These are phyloP conservation scores for Archivesica marissinica DNA, from an alignment of 1,140 invertebrate genomes.

Conservation along the genomic window DNA sequence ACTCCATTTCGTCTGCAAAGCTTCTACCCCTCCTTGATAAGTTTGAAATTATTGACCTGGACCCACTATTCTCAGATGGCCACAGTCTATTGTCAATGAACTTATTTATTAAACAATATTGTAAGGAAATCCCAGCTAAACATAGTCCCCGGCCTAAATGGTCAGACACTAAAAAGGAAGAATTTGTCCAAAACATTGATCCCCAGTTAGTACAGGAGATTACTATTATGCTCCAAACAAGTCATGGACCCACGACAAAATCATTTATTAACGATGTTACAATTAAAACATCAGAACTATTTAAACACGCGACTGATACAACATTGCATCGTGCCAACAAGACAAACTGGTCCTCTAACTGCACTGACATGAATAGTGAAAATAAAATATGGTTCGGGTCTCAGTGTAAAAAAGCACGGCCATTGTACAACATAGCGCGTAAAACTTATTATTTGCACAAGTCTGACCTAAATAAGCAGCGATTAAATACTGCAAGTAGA, in stretches of 20 bases:
- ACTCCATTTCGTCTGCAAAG: neutral
- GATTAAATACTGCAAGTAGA: neutral
- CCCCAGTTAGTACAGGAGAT: neutral
- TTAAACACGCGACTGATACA: neutral
- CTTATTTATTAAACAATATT: neutral
- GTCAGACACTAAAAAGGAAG: neutral
- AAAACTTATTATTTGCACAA: constrained; percentile 1
- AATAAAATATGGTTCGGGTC: neutral
- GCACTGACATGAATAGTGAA: no score
- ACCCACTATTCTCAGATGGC: constrained; percentile 12
- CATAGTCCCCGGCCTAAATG: neutral
- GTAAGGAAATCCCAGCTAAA: no score
- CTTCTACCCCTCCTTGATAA: neutral
- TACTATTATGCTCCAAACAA: neutral
- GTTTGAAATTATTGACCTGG: constrained; percentile 3
- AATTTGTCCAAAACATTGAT: neutral
- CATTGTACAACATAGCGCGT: neutral
- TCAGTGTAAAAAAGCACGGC: neutral
- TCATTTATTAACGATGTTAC: neutral
- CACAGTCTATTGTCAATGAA: neutral
- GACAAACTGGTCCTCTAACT: neutral
- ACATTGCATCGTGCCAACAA: neutral
- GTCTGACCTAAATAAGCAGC: neutral
- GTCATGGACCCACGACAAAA: neutral
- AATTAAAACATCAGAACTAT: neutral